Evolutionary conservation across 2,113 vertebrate species (phyloP), one percentile per base, ranked within the genome.

Genomic region (Probosciger aterrimus): DNA sequence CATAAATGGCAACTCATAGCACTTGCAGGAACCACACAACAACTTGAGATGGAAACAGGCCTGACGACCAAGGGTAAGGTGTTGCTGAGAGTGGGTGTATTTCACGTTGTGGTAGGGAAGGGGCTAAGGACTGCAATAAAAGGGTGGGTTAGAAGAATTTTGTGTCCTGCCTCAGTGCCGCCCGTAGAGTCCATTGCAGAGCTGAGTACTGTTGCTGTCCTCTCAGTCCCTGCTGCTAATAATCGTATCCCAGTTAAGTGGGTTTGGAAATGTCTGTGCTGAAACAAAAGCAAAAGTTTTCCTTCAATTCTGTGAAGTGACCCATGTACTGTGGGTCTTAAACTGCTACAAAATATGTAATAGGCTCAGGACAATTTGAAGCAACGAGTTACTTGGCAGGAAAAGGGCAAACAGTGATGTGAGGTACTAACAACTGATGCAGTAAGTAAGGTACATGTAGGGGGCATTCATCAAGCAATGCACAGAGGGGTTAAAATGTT

Each of bases 101-200:
- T 71, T 76, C 27, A 59, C 41, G 13, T 28, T 55, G 41, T 12
- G 16, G 15, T 59, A 28, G 59, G 62, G 55, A 59, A 46, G 24
- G 18, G 35, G 2, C 11, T 86, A 59, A 15, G 15, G 33, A 27
- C n/a, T 31, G 60, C 14, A 64, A 10, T 69, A 10, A 64, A 53
- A 44, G 28, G 47, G 9, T 60, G 18, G 18, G 28, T 15, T 14
- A 14, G 63, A 76, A 65, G 19, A 27, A 31, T 67, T 62, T 39
- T 47, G 16, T 33, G 33, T 77, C 13, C 33, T 70, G 39, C 27
- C n/a, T 49, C 64, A 28, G 65, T 18, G 9, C 31, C 18, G 50
- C 0, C 0, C 4, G 2, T 16, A 7, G 1, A 50, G 47, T 9
- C 33, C 18, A 8, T 8, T 79, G 43, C 47, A 68, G 52, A 57